Percentiles rank a stretch among this genome's conserved stretches.
These are phyloP conservation scores for Apomyelois bistriatella DNA, from an alignment of 2,888 invertebrate species.

Conservation along the genomic window DNA sequence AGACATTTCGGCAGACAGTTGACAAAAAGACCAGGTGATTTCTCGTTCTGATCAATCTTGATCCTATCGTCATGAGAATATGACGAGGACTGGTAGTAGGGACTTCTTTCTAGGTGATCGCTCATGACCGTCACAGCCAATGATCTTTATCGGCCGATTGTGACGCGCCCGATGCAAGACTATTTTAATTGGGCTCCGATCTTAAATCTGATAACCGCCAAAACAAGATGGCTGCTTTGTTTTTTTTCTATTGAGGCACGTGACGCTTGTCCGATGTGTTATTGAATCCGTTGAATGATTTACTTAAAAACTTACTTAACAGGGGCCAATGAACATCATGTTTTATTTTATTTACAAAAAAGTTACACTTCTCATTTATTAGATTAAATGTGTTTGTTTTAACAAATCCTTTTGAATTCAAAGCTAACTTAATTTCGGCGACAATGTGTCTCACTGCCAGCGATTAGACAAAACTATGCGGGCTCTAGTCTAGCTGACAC, in stretches of 20 bases:
- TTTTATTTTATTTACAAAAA: too few species aligned
- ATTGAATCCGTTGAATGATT: conserved; percentile 29
- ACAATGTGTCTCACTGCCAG: conserved; percentile 32
- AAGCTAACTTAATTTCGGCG: conserved; percentile 34
- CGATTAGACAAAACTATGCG: conserved; percentile 55
- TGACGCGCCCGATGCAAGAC: conserved; percentile 76
- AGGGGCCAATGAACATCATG: background rate
- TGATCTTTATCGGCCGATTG: conserved; percentile 69
- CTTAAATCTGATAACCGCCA: conserved; percentile 59
- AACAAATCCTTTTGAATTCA: conserved; percentile 33
- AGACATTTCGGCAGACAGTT: conserved; percentile 6
- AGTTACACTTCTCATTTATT: background rate
- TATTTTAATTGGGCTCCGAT: conserved; percentile 77
- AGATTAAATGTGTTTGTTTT: background rate
- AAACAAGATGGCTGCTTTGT: conserved; percentile 64
- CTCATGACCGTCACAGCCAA: conserved; percentile 62
- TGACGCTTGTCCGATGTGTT: conserved; percentile 48
- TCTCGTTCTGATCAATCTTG: background rate
- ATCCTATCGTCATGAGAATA: conserved; percentile 3
- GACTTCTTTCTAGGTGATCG: conserved; percentile 57
- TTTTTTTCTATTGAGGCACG: conserved; percentile 59
- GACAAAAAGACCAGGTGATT: background rate
- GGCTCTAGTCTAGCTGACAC: conserved; percentile 39
- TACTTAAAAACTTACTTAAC: conserved; percentile 22
- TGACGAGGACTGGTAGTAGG: conserved; percentile 26